Evolutionary conservation across 1,140 invertebrate species (phyloP), one percentile per base, ranked within the genome.

Genomic region (Bicyclus anynana): DNA sequence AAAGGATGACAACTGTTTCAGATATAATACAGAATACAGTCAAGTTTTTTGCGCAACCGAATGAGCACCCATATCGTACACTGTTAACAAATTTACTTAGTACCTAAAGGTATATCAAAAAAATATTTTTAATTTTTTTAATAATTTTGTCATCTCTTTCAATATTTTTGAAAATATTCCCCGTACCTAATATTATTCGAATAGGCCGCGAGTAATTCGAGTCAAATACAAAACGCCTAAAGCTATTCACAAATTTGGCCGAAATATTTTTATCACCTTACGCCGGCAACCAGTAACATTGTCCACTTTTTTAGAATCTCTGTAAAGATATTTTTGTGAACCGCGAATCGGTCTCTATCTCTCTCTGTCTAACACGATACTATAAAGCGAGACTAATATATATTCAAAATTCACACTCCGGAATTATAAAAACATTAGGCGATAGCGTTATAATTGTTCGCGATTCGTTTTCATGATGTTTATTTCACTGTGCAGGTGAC

Each of bases 161-260:
- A 37, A 35, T 51, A 58, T 20, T 50, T 58, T 27, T 50, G 55
- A 46, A 58, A 58, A 58, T 51, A 58, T 44, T 29, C 16, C 33
- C 13, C 16, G 16, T 49, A 38, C 51, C 33, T 59, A 59, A 51
- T 21, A 59, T 44, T 60, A 54, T 69, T 63, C 59, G 55, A 63
- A 69, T 69, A 69, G 67, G 67, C 67, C 67, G 63, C 67, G 59
- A 63, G 55, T 63, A 61, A 66, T 69, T 66, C 67, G 64, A 69
- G 67, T 69, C 59, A 67, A 66, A 62, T 67, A 67, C 37, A 65
- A 67, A 69, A 67, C 53, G 37, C 53, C 52, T 59, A 53, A 26
- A 56, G 38, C 44, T 33, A 61, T 55, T 61, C 59, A 55, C 53
- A 61, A 61, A 60, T 33, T 5, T 33, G 10, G 0, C 29, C 12